Evolutionary conservation across 2,888 invertebrate genomes (phyloP), one percentile per base, ranked within the genome.

Genomic region (Drosophila vallismaia): DNA sequence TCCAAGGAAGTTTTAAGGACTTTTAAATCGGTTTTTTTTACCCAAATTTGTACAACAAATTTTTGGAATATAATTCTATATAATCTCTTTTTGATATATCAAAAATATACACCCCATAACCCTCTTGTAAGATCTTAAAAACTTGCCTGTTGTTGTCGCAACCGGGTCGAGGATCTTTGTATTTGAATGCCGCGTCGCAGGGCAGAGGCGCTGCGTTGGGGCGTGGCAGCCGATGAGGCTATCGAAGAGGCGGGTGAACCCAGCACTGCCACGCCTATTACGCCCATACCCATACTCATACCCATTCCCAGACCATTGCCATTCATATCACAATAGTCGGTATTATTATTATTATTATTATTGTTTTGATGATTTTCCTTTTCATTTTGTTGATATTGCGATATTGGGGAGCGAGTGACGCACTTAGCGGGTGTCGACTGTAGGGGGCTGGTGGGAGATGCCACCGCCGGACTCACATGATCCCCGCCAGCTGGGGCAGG

Each of bases 121-220:
- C 24, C 44, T 0, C 8, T 9, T 14, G 2, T 14, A 3, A 5
- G 0, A 2, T 24, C 8, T 24, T 5, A 0, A 7, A 26, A 48
- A 89, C 89, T 91, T 91, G 90, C 91, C 91, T 91, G 91, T 77
- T 91, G 91, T 75, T 91, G 90, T 76, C 85, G 88, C 81, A 90
- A 86, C 79, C 90, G 90, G 68, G 86, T 83, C 55, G 90, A 89
- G 51, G 88, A 85, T 62, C 86, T 74, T 51, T 87, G 89, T 12
- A 90, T 74, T 59, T 86, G 87, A 42, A 81, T 82, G 69, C 89
- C 88, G 53, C 90, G 88, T 48, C 88, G 84, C 63, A 91, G 58
- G 8, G 82, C 64, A 10, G 88, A 80, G 50, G 68, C 54, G 67
- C 51, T 84, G 52, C 72, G 76, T 36, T 84, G 75, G n/a, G 71